Conservation (phyloP, 2,113 vertebrate genomes). For the Myiagra hebetior region DNA sequence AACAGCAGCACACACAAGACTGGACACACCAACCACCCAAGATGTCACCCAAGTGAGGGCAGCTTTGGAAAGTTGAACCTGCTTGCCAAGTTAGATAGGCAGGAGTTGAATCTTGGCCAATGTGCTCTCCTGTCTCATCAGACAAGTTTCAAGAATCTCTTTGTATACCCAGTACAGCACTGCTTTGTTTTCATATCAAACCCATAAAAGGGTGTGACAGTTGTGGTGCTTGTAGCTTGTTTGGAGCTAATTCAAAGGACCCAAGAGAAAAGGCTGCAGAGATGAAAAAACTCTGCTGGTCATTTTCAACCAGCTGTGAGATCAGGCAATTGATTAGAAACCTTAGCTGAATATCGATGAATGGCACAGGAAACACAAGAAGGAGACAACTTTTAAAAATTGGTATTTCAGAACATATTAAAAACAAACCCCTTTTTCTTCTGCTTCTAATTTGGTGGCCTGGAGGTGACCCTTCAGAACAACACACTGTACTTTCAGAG, state of each 20-base stretch:
- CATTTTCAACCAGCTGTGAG: background rate
- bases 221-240: fast-evolving
- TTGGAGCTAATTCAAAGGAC: background rate
- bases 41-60: background rate
- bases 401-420: background rate
- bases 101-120: background rate
- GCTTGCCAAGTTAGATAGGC: background rate
- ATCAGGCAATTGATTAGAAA: background rate
- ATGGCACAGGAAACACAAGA: background rate
- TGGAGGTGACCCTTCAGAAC: background rate
- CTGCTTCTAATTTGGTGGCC: background rate
- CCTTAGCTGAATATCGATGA: background rate
- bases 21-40: background rate
- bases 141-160: background rate
- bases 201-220: background rate
- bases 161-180: background rate
- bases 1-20: background rate
- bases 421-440: background rate
- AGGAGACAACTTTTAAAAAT: background rate
- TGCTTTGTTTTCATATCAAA: background rate
- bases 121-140: background rate
- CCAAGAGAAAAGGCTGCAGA: background rate
- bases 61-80: background rate
- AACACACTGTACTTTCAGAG: background rate
- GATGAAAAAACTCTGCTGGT: background rate